Evolutionary conservation across 2,888 invertebrate species (phyloP).

Genomic region (Zygothrica quintamaculata): DNA sequence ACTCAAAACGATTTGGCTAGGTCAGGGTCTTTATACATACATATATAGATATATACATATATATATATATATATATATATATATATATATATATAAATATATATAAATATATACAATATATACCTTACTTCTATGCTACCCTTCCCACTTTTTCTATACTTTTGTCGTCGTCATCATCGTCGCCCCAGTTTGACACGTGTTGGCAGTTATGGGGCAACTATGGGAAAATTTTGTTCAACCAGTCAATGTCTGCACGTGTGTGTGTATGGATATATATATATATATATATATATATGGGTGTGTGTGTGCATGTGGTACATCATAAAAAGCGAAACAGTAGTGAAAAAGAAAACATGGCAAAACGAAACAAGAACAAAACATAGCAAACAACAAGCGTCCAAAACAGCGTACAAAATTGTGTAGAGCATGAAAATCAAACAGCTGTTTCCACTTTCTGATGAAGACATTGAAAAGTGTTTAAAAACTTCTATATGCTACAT

Average conservation of each 20-base stretch:
- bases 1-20: constrained; percentile 73
- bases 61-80: too few relatives aligned
- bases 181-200: constrained; percentile 66
- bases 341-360: constrained; percentile 28
- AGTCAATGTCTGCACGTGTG: constrained; percentile 3
- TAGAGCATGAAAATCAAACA: constrained; percentile 43
- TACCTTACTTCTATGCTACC: constrained; percentile 2
- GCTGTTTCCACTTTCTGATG: constrained; percentile 37
- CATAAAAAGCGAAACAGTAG: constrained; percentile 50
- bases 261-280: too few relatives aligned
- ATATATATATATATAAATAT: too few relatives aligned
- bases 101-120: too few relatives aligned
- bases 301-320: constrained; percentile 43
- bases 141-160: neutral
- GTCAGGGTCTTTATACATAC: constrained; percentile 73
- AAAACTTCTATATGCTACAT: constrained; percentile 10
- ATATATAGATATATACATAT: too few relatives aligned
- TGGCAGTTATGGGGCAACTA: constrained; percentile 68
- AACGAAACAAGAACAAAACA: constrained; percentile 43
- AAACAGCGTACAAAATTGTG: constrained; percentile 30
- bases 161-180: constrained; percentile 55
- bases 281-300: constrained; percentile 3
- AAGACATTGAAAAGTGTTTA: constrained; percentile 12
- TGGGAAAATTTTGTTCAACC: neutral
- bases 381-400: constrained; percentile 35